These are phyloP conservation scores for Phyllotreta striolata DNA, from an alignment of 2,888 invertebrate genomes.

Conservation along the genomic window DNA sequence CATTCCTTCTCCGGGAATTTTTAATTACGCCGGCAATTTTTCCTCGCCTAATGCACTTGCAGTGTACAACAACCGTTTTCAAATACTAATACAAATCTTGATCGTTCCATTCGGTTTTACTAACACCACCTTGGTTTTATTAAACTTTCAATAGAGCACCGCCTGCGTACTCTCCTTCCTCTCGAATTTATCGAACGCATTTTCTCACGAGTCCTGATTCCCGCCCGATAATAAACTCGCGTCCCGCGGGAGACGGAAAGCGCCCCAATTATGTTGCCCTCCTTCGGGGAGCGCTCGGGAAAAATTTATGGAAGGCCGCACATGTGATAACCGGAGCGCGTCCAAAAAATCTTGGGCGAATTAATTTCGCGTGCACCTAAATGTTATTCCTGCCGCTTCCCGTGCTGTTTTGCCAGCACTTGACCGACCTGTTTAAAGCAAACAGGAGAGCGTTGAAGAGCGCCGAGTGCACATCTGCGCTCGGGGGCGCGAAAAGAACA, in stretches of 20 bases:
- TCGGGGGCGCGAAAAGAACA: constrained; percentile 45
- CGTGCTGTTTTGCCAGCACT: constrained; percentile 44
- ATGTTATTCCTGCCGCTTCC: constrained; percentile 21
- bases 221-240: constrained; percentile 1
- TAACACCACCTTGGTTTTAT: no score
- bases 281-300: constrained; percentile 45
- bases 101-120: no score
- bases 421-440: constrained; percentile 51
- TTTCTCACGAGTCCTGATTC: constrained; percentile 7
- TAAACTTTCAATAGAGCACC: no score
- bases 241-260: constrained; percentile 5
- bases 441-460: constrained; percentile 45
- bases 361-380: constrained; percentile 28
- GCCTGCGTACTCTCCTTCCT: no score
- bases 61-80: no score
- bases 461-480: constrained; percentile 48
- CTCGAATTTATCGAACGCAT: no score
- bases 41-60: no score
- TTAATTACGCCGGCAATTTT: neutral
- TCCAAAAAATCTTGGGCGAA: constrained; percentile 34
- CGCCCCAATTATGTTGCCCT: constrained; percentile 41
- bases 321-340: constrained; percentile 46
- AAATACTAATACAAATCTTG: no score
- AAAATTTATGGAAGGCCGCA: constrained; percentile 46
- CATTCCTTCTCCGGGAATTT: constrained; percentile 8